Evolutionary conservation across 2,113 vertebrate genomes (phyloP).

Genomic region (Ibidorhyncha struthersii): DNA sequence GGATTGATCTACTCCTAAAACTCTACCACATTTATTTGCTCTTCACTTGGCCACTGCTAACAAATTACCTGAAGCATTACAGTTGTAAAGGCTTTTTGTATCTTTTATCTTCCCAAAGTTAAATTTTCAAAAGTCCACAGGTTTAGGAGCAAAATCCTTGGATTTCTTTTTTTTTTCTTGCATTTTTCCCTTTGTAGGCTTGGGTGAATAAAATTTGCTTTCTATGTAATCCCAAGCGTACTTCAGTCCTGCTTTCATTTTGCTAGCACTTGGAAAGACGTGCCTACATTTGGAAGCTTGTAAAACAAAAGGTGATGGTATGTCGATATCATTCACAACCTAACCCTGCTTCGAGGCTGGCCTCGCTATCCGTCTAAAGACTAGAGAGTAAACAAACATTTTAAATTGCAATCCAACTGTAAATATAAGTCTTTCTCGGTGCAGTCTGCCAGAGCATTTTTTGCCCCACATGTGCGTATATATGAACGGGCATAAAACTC

Average conservation of each 20-base stretch:
- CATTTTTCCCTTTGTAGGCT: background rate
- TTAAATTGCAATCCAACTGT: background rate
- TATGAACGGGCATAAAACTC: background rate
- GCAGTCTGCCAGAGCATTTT: background rate
- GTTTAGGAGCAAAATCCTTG: background rate
- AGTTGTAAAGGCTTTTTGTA: background rate
- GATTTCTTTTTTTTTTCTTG: background rate
- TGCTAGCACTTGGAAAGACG: background rate
- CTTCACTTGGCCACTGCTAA: background rate
- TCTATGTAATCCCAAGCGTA: background rate
- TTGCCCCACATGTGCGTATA: background rate
- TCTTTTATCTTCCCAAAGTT: background rate
- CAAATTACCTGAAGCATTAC: background rate
- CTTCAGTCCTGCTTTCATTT: background rate
- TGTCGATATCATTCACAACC: background rate
- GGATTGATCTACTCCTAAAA: background rate
- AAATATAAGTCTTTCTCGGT: background rate
- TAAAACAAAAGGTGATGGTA: background rate
- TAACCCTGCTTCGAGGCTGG: background rate
- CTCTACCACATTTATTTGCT: background rate
- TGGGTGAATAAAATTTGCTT: background rate
- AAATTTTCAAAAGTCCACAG: background rate
- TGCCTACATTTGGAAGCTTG: background rate
- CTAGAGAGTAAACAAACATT: background rate
- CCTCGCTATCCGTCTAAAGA: background rate